A percentile compares a stretch with the other conserved stretches of the same genome.
Conservation (phyloP, 1,140 invertebrate species). For the Brachionus rubens region DNA sequence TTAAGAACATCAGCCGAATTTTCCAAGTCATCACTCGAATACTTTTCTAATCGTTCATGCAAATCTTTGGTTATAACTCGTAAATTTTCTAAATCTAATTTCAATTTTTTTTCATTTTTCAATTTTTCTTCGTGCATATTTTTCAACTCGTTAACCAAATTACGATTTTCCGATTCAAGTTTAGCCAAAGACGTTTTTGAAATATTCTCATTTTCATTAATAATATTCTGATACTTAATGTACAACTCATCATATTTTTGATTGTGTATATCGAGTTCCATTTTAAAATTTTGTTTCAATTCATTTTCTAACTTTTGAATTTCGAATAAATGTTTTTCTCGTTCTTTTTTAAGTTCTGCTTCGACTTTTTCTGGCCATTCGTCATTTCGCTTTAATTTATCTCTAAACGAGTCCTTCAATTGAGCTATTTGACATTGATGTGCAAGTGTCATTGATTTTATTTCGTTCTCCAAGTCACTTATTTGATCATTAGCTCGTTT, state of each 20-base stretch:
- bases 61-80: conserved; percentile 30
- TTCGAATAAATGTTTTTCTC: background rate
- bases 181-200: background rate
- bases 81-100: conserved; percentile 37
- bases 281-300: conserved; percentile 33
- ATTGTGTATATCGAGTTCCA: conserved; percentile 39
- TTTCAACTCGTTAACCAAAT: conserved; percentile 1
- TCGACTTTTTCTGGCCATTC: conserved; percentile 35
- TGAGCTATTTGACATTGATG: conserved; percentile 27
- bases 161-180: conserved; percentile 17
- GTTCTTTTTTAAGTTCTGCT: conserved; percentile 16
- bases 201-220: background rate
- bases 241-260: conserved; percentile 38
- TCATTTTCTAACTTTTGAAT: background rate
- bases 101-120: conserved; percentile 35
- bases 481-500: background rate
- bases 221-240: conserved; percentile 14
- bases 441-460: conserved; percentile 5
- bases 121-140: conserved; percentile 36
- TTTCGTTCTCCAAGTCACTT: background rate
- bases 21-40: background rate
- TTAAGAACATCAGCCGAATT: background rate
- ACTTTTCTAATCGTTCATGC: conserved; percentile 37
- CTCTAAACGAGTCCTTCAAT: conserved; percentile 22
- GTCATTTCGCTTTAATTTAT: background rate